phyloP scores from a whole-genome alignment of 2,888 invertebrate species.

The Ophion slaviceki region DNA sequence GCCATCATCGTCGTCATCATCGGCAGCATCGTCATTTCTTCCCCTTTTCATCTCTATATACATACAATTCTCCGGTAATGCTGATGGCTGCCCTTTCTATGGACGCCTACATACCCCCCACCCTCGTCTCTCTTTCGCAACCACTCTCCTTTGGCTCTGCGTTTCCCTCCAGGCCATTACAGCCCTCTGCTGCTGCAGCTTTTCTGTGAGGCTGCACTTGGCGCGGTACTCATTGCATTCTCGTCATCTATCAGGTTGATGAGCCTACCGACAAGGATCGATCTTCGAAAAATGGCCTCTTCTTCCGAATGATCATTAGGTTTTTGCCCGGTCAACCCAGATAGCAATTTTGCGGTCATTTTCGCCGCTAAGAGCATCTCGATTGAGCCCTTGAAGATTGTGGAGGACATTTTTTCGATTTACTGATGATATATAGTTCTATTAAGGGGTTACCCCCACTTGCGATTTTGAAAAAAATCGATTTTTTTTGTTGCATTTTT shows the following conservation, averaged over 20 bases:
- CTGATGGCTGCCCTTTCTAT: conserved; percentile 71
- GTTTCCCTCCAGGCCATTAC: conserved; percentile 71
- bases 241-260: conserved; percentile 80
- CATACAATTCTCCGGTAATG: conserved; percentile 68
- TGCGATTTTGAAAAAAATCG: no score
- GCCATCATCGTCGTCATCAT: conserved; percentile 47
- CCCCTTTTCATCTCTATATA: conserved; percentile 39
- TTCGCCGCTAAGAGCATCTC: not conserved
- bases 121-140: conserved; percentile 1
- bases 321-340: not conserved
- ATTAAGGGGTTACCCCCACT: no score
- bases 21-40: conserved; percentile 49
- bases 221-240: conserved; percentile 75
- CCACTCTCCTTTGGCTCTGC: conserved; percentile 65
- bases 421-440: no score
- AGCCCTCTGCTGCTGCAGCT: conserved; percentile 58
- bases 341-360: not conserved
- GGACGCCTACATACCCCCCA: conserved; percentile 56
- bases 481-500: no score
- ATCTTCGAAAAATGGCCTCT: not conserved
- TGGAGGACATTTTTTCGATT: not conserved
- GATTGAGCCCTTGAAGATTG: not conserved
- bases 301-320: not conserved
- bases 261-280: conserved; percentile 70
- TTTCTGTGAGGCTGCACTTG: conserved; percentile 78